Evolutionary conservation across 2,888 invertebrate genomes (phyloP), one percentile per base, ranked within the genome.

Genomic region (Drosophila leonis): DNA sequence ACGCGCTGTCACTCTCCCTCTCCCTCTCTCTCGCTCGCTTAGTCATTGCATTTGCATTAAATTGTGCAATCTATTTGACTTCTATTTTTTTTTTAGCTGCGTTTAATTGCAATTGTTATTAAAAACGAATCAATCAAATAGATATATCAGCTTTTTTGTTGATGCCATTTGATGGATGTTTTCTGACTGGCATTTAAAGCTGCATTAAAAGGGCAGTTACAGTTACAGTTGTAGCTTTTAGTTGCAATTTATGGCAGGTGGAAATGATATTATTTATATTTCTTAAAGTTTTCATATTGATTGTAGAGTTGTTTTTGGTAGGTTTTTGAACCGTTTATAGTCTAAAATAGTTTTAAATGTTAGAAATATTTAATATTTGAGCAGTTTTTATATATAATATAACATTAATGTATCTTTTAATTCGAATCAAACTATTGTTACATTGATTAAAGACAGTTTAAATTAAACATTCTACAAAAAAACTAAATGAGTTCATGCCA

Each of bases 41-140:
- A 18, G 7, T 33, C 31, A 33, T 42, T 46, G 42, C 49, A 15
- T 52, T 49, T 37, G 24, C 51, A 39, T 48, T 59, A 42, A 42
- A 59, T 72, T 72, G 63, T 54, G 63, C 39, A 72, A 65, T 72
- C 55, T 48, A 42, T 62, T 57, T 49, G 42, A n/a, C 20, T 59
- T 27, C 15, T 29, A 1, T 10, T 33, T 37, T 56, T 55, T 15
- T 37, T 44, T 8, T 48, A 44, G 42, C 71, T 46, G 41, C 18
- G 31, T 20, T 62, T 57, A 56, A 61, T 64, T 69, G 56, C 52
- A 29, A 5, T 35, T 12, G 61, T 56, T 49, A 86, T 82, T 80
- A 83, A 78, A 86, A 82, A 55, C 44, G 39, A 69, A 82, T 82
- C 81, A 78, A 83, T 82, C 82, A 85, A 64, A 18, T 37, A n/a